A percentile compares a stretch with the other conserved stretches of the same genome.
These are phyloP conservation scores for Chrysolina oricalcia DNA, from an alignment of 2,888 invertebrate species.

Conservation along the genomic window DNA sequence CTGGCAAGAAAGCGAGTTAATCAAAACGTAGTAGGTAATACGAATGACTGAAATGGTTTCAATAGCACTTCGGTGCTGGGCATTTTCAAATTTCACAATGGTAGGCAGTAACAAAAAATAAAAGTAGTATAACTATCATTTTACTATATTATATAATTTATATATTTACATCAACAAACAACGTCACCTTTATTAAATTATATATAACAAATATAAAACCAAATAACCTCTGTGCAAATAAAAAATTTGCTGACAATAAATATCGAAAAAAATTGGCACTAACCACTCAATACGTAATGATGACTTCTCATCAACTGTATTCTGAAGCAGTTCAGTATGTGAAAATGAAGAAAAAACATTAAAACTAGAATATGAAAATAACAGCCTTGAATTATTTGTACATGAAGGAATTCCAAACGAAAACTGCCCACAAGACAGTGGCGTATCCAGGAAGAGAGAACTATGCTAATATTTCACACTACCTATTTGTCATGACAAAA, in stretches of 20 bases:
- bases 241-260: not conserved
- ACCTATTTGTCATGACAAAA: no score
- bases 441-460: no score
- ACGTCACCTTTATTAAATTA: conserved; percentile 37
- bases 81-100: no score
- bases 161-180: conserved; percentile 51
- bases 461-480: no score
- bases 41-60: no score
- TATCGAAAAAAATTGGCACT: not conserved
- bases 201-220: conserved; percentile 2
- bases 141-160: conserved; percentile 33
- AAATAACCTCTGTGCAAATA: conserved; percentile 9
- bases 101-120: not conserved
- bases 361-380: not conserved
- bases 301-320: conserved; percentile 3
- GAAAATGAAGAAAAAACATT: not conserved
- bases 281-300: not conserved
- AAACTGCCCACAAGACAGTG: no score
- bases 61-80: no score
- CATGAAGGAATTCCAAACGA: no score
- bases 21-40: no score
- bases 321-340: not conserved
- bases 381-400: not conserved
- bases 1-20: no score
- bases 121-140: not conserved